Percentiles rank a stretch among this genome's conserved stretches.
These are phyloP conservation scores for Pao palembangensis DNA, from an alignment of 2,113 vertebrate species.

Conservation along the genomic window DNA sequence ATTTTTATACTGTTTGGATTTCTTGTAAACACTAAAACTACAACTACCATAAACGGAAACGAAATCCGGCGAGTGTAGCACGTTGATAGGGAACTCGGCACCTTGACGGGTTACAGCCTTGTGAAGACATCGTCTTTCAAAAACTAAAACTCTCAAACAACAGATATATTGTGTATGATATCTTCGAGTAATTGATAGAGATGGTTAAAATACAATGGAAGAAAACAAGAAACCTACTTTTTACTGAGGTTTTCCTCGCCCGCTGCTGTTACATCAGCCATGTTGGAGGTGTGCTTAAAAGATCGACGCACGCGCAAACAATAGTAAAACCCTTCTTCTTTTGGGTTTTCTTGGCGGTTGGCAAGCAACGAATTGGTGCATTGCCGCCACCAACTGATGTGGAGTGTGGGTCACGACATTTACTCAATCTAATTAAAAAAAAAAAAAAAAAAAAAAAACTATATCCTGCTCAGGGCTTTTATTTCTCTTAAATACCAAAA, in stretches of 20 bases:
- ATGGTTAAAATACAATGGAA: neutral
- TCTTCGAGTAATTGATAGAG: too few species aligned
- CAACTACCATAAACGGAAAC: slow-evolving; percentile 32
- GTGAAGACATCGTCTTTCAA: neutral
- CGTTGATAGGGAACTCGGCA: slow-evolving; percentile 19
- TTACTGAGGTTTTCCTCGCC: slow-evolving; percentile 77
- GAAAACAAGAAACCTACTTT: slow-evolving; percentile 61
- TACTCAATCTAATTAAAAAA: too few species aligned
- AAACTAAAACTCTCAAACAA: neutral
- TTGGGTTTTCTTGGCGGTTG: too few species aligned
- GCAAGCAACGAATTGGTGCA: too few species aligned
- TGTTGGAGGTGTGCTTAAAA: slow-evolving; percentile 51
- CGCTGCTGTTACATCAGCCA: slow-evolving; percentile 69
- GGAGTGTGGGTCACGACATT: too few species aligned
- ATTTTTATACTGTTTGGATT: too few species aligned
- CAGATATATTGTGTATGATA: rapidly evolving
- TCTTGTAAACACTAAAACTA: slow-evolving; percentile 27
- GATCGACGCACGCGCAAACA: neutral
- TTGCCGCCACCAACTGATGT: too few species aligned
- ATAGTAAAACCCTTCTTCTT: neutral
- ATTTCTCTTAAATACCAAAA: too few species aligned
- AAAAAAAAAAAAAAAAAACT: too few species aligned
- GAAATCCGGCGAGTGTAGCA: too few species aligned
- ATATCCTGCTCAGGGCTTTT: too few species aligned
- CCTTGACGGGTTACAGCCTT: slow-evolving; percentile 28